Evolutionary conservation across 2,113 vertebrate genomes (phyloP), one percentile per base, ranked within the genome.

Genomic region (Salvelinus namaycush): DNA sequence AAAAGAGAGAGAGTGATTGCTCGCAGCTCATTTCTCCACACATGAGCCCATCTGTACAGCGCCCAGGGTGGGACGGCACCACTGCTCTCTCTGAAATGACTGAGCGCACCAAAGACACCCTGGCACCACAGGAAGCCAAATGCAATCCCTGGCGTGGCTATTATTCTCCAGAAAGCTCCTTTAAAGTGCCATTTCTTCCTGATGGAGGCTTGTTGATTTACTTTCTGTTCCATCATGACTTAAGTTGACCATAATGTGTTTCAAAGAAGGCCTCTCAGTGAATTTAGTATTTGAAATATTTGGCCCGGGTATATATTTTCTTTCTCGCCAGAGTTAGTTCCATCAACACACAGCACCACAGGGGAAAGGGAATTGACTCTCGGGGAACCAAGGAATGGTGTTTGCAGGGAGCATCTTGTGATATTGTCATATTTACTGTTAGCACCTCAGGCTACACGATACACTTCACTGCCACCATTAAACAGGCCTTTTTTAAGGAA

Each of bases 351-450:
- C 86, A 66, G 78, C 90, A 89, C 90, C 88, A 82, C 80, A 27
- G 87, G 87, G 89, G 87, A 77, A 70, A 80, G 77, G 83, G 85
- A 86, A 92, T 89, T 89, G 90, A 92, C 86, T 89, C 87, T 80
- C 88, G 85, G 84, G 16, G 51, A 54, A 90, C 86, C 85, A 89
- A 86, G 83, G 86, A 89, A 89, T 89, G 88, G 87, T 92, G 89
- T 92, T 92, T 92, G 91, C 89, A 90, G 88, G 89, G 85, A 92
- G 89, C 89, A 92, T 93, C 91, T 92, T 91, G 90, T 92, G 89
- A 89, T 92, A 93, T 92, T 90, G 89, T 91, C 90, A 93, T 93
- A 92, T 92, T 93, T 93, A 92, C 89, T 92, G 89, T 93, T 93
- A 91, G 89, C 89, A 91, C 92, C 92, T 94, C 90, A 31, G 92